Evolutionary conservation across 2,888 invertebrate species (phyloP), one percentile per base, ranked within the genome.

Genomic region (Drosophila falleni): DNA sequence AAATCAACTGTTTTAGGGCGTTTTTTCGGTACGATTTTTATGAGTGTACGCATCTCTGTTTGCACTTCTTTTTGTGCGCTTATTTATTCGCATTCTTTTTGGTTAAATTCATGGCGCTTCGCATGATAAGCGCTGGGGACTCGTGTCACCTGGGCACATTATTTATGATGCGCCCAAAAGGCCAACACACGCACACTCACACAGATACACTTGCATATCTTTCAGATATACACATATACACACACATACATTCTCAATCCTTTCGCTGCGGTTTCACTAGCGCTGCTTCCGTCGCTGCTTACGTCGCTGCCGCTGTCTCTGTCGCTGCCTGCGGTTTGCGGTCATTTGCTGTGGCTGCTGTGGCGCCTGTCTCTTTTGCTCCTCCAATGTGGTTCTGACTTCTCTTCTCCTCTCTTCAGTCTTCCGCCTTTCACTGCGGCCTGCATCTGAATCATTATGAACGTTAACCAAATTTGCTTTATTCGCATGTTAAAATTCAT

Each of bases 131-230:
- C 71, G 56, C 60, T 67, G 61, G 44, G 55, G 60, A 69, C 56
- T 68, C 42, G 53, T 63, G 56, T 74, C 80, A 72, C 80, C 69
- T 74, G 77, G 50, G 51, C 51, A 59, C 70, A 85, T 87, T 81
- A 85, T 85, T 85, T 89, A 85, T 87, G 84, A 81, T 77, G 62
- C 55, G 66, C 62, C 54, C 66, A 64, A 66, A 66, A 68, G 72
- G 41, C 55, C 49, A 61, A 56, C 44, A 44, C 59, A 39, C 39
- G 53, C 44, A 44, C 59, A 35, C 39, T 26, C 54, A 74, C 13
- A 60, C 50, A 53, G 26, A 23, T 13, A 54, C 15, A 35, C 41
- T 4, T 9, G 16, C 35, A 5, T 49, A 23, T 35, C 13, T 35
- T 13, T 23, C 23, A 23, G 3, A 23, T 23, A 23, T 23, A 23